phyloP scores from a whole-genome alignment of 2,888 invertebrate species.

The Nycteola revayana region DNA sequence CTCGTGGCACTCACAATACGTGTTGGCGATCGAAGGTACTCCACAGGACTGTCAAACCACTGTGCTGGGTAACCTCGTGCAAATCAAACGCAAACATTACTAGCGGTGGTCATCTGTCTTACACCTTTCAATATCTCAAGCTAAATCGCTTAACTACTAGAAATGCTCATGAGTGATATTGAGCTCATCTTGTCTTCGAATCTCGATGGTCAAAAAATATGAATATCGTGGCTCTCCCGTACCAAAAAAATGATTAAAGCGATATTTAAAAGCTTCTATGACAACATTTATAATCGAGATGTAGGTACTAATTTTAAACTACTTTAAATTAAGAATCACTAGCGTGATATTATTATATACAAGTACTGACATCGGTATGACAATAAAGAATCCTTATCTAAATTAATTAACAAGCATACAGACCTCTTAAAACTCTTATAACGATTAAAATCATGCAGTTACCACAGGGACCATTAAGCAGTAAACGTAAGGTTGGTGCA shows the following conservation, averaged over 20 bases:
- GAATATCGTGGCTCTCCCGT: constrained; percentile 61
- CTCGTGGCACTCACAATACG: constrained; percentile 38
- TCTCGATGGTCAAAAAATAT: constrained; percentile 67
- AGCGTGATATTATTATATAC: too few relatives aligned
- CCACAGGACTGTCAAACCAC: constrained; percentile 30
- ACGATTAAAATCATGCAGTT: too few relatives aligned
- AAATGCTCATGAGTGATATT: constrained; percentile 36
- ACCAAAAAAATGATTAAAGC: constrained; percentile 30
- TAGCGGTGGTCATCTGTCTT: constrained; percentile 40
- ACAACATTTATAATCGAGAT: constrained; percentile 2
- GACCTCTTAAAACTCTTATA: too few relatives aligned
- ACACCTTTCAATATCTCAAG: constrained; percentile 28
- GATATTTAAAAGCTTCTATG: constrained; percentile 21
- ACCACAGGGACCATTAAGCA: too few relatives aligned
- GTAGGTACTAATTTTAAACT: too few relatives aligned
- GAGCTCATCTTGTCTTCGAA: constrained; percentile 19
- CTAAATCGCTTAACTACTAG: constrained; percentile 45
- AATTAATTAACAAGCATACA: too few relatives aligned
- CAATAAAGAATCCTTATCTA: too few relatives aligned
- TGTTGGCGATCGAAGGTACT: constrained; percentile 38
- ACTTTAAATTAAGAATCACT: too few relatives aligned
- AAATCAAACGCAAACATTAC: constrained; percentile 55
- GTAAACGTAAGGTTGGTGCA: too few relatives aligned
- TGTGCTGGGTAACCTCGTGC: constrained; percentile 46
- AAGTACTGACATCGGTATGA: too few relatives aligned